Conservation (phyloP, 2,888 invertebrate species). For the Melipona beecheii region DNA sequence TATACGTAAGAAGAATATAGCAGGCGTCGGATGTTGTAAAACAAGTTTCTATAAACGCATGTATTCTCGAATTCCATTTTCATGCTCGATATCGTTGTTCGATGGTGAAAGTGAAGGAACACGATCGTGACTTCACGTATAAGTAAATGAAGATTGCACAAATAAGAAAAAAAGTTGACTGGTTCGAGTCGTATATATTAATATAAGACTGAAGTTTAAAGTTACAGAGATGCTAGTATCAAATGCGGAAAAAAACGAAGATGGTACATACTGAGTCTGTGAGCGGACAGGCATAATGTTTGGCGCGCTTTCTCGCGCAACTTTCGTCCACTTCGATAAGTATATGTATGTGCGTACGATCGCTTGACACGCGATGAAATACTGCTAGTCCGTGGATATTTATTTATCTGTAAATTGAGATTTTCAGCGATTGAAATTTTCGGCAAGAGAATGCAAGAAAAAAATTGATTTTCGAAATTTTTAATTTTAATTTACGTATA, state of each 20-base stretch:
- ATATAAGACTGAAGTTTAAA: neutral
- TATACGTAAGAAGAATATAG: no score
- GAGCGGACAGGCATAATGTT: neutral
- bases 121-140: neutral
- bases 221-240: neutral
- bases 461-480: neutral
- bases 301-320: conserved; percentile 36
- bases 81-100: neutral
- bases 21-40: neutral
- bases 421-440: no score
- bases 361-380: neutral
- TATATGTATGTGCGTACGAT: neutral
- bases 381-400: neutral
- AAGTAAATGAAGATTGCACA: neutral
- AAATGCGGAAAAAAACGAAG: conserved; percentile 39
- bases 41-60: neutral
- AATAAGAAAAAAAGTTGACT: neutral
- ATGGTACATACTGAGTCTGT: neutral
- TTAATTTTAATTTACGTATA: neutral
- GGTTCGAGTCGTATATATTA: neutral
- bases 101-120: conserved; percentile 50
- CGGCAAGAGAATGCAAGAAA: fast-evolving
- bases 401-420: neutral
- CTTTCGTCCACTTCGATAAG: conserved; percentile 20
- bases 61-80: neutral